Evolutionary conservation across 2,113 vertebrate genomes (phyloP), one percentile per base, ranked within the genome.

Genomic region (Notarius lentiginosus): DNA sequence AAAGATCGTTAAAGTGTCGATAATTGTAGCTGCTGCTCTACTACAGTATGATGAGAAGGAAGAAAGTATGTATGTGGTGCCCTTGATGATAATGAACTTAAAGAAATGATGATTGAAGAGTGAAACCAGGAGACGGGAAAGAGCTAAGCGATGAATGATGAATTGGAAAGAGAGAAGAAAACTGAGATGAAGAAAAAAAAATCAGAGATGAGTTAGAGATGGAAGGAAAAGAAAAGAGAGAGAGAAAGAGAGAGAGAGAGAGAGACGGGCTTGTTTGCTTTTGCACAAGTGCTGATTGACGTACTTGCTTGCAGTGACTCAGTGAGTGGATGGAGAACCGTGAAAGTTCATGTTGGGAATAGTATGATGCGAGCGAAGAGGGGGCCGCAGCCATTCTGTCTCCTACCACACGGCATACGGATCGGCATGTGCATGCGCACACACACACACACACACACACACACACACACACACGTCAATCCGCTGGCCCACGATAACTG

Each of bases 351-450:
- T 17, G 55, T 58, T 80, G 66, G 80, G 68, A 87, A 81, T 81
- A 84, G 85, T 87, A 63, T 18, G 58, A 81, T 68, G 77, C n/a
- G 85, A 22, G 75, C 76, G 79, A 51, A 49, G 34, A 51, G 86
- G 79, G 79, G 66, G 66, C 55, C 17, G 41, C 56, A 7, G 77
- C 53, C 85, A 47, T 77, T 82, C 84, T 61, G 84, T 58, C 61
- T 85, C 47, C 84, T 2, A 47, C 79, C 77, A 66, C 85, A 73
- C 66, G 82, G 84, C 89, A 88, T 89, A 89, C 65, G 89, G 88
- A 84, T 49, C 27, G 73, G 86, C 89, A 89, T 88, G 88, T 91
- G 88, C 82, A 41, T 41, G 41, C 1, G 30, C 30, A 30, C 30
- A 30, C 30, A 1, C 41, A 0, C 34, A 2, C 34, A 41, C 34